phyloP scores from a whole-genome alignment of 2,113 vertebrate genomes.

The Hippolais icterina region DNA sequence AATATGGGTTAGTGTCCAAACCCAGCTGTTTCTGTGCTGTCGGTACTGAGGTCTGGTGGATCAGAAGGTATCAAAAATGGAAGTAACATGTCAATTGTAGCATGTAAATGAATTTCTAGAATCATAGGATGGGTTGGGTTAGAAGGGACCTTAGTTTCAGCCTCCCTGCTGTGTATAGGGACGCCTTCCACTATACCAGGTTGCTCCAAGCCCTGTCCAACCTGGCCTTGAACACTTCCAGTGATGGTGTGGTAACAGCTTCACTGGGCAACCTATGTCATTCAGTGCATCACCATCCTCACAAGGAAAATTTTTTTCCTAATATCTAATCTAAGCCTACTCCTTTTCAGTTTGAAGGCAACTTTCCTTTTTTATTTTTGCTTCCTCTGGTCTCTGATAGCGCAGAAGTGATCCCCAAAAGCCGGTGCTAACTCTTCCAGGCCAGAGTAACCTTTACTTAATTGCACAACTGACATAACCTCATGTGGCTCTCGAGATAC shows the following conservation, averaged over 20 bases:
- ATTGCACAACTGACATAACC: not conserved
- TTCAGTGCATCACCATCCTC: not conserved
- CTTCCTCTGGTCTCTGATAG: not conserved
- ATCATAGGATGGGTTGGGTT: not conserved
- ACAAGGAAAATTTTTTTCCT: not conserved
- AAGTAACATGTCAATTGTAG: not conserved
- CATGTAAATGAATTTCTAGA: not conserved
- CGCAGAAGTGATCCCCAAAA: not conserved
- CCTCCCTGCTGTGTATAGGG: too few species aligned
- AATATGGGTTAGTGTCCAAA: not conserved
- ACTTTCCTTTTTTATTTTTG: not conserved
- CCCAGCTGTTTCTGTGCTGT: not conserved
- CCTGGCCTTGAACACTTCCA: not conserved
- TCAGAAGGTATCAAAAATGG: not conserved
- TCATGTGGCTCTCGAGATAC: not conserved
- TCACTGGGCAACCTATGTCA: rapidly evolving
- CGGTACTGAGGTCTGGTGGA: not conserved
- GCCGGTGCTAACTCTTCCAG: not conserved
- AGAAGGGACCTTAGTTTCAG: not conserved
- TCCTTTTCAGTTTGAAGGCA: not conserved
- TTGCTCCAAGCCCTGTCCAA: not conserved
- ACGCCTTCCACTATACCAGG: not conserved
- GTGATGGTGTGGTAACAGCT: not conserved
- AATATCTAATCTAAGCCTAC: not conserved
- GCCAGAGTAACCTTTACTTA: constrained; percentile 29